Base-by-base conservation (phyloP, 2,797 vertebrate genomes). In the Schizopygopsis pylzovi region DNA sequence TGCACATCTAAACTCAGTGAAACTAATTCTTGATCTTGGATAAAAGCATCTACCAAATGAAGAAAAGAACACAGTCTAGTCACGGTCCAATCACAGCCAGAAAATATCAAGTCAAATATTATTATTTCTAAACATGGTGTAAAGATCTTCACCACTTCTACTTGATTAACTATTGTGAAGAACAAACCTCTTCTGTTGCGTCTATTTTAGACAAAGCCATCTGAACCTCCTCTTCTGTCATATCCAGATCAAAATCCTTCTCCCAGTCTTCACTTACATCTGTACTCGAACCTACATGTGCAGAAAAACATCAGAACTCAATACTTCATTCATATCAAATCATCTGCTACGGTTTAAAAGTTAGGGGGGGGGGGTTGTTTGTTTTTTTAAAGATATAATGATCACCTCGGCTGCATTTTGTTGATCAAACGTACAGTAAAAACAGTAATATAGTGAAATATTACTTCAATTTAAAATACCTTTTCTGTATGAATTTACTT, bases 251-350 rank as follows among this genome's bases (percentile, higher is more conserved):
- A 88, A 99, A 99, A 91, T 99, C 98, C 92, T 99, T 99, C 83
- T 99, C 98, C 98, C 98, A 99, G 94, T 99, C 98, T 91, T 99
- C 98, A 3, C 98, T 99, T 90, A 99, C 97, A 3, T 99, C 98
- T 0, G 98, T 99, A 93, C 98, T 99, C 28, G 98, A 99, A 47
- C 96, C 96, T 96, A 11, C 71, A 43, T 3, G 15, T 39, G 10
- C n/a, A 75, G 25, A 73, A 8, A 45, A 16, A 20, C 7, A 37
- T 52, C 63, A 81, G 28, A 6, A 22, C 41, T 59, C 15, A 45
- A 33, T 67, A 43, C 15, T 68, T 22, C 49, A 61, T 15, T 41
- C 25, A 47, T 41, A 28, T 56, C 15, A 37, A 43, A 22, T 37
- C 1, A 68, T 2, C 9, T 11, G 11, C 15, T 75, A 12, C 0